These are phyloP conservation scores for Antheraea assamensis DNA, from an alignment of 2,888 invertebrate genomes.

Conservation along the genomic window DNA sequence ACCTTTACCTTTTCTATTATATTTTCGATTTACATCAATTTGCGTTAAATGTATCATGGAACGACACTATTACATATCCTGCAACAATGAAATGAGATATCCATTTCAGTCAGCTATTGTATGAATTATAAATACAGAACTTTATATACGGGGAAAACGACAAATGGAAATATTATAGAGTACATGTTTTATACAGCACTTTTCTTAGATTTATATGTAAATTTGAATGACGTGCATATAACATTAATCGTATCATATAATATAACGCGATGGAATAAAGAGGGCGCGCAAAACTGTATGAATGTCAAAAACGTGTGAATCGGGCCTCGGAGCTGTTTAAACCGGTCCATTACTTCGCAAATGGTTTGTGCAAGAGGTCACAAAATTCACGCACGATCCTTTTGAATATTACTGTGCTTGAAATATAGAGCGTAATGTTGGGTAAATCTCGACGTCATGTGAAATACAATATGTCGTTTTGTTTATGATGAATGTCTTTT, in stretches of 20 bases:
- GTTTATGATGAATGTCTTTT: background rate
- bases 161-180: background rate
- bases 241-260: background rate
- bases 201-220: no score
- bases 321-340: slow-evolving; percentile 51
- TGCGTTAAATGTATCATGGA: no score
- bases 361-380: slow-evolving; percentile 54
- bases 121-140: no score
- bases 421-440: slow-evolving; percentile 8
- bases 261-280: slow-evolving; percentile 23
- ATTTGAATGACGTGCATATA: background rate
- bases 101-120: no score
- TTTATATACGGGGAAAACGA: no score
- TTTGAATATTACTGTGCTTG: slow-evolving; percentile 21
- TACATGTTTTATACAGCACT: no score
- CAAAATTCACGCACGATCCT: slow-evolving; percentile 49
- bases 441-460: background rate
- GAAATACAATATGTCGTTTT: background rate
- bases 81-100: no score
- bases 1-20: no score
- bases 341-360: slow-evolving; percentile 62
- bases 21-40: no score
- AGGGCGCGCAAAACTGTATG: slow-evolving; percentile 46
- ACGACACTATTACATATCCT: no score
- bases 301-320: slow-evolving; percentile 63